Evolutionary conservation across 2,113 vertebrate genomes (phyloP).

Genomic region (Mesocricetus auratus): DNA sequence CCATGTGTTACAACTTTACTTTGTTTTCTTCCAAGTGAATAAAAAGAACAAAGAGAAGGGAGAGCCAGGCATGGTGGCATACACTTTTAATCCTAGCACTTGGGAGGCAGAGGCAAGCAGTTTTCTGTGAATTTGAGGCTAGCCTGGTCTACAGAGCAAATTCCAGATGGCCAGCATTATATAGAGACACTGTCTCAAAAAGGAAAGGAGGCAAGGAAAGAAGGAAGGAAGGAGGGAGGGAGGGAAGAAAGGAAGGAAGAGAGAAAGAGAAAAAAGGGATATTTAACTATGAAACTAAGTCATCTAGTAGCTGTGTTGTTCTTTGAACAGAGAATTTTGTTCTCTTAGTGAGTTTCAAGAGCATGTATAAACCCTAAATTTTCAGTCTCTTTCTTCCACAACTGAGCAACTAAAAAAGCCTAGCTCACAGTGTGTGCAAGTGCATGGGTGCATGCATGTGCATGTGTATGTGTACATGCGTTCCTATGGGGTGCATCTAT

Average conservation of each 20-base stretch:
- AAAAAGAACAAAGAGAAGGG: neutral
- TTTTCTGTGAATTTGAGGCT: neutral
- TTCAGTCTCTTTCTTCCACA: neutral
- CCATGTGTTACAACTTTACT: neutral
- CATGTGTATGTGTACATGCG: too few species aligned
- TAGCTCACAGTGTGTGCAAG: neutral
- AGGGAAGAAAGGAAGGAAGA: accelerated
- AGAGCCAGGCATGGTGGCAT: accelerated
- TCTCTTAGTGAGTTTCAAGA: neutral
- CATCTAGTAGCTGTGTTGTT: neutral
- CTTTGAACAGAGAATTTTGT: neutral
- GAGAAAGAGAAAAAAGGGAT: neutral
- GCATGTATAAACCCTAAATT: neutral
- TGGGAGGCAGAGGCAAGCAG: neutral
- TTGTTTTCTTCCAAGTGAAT: neutral
- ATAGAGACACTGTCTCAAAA: neutral
- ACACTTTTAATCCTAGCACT: neutral
- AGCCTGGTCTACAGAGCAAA: neutral
- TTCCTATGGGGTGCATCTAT: too few species aligned
- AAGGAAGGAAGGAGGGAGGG: neutral
- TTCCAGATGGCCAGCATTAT: neutral
- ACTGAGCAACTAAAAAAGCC: neutral
- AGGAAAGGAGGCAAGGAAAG: too few species aligned
- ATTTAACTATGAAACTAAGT: neutral
- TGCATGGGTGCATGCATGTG: neutral